Evolutionary conservation across 2,797 vertebrate genomes (phyloP), one percentile per base, ranked within the genome.

Genomic region (Ptychadena robeensis): DNA sequence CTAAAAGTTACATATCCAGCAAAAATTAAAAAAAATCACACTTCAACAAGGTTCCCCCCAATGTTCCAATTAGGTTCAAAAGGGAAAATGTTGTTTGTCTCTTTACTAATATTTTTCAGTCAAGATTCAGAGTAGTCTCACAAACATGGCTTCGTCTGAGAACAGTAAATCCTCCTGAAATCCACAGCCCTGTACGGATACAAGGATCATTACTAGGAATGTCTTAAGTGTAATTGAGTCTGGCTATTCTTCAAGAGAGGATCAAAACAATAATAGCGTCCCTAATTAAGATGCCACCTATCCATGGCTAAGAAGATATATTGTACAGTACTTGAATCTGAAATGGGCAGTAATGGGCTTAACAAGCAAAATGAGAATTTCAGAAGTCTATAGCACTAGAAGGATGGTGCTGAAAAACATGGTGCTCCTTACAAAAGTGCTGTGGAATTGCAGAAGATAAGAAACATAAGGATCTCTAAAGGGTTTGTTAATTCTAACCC

Each of bases 231-330:
- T 25, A 25, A 34, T 31, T 34, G 38, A 34, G 44, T 7, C n/a
- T 22, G 8, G 27, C 7, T 66, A 15, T 67, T 35, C n/a, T 67
- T 35, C 32, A n/a, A 35, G 32, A 35, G 65, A 22, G 65, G 32
- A 67, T 67, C 65, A 25, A n/a, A 18, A 35, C 22, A n/a, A 9
- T 67, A 18, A 22, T 35, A 18, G 18, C 34, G 35, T n/a, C 65
- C 10, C 9, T 67, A 67, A 67, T 67, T 66, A 67, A 67, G 71
- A n/a, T 48, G 69, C 9, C 28, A 10, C 27, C 69, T 53, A 18
- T 22, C 53, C 15, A 10, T 14, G 8, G 27, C 6, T 31, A 11
- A 30, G 69, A 18, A 53, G 37, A 67, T 67, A 25, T 18, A 67
- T 18, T 22, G 22, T 71, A 48, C 14, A 48, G 4, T 18, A 27